Evolutionary conservation across 2,888 invertebrate species (phyloP), one percentile per base, ranked within the genome.

Genomic region (Girardia tigrina): DNA sequence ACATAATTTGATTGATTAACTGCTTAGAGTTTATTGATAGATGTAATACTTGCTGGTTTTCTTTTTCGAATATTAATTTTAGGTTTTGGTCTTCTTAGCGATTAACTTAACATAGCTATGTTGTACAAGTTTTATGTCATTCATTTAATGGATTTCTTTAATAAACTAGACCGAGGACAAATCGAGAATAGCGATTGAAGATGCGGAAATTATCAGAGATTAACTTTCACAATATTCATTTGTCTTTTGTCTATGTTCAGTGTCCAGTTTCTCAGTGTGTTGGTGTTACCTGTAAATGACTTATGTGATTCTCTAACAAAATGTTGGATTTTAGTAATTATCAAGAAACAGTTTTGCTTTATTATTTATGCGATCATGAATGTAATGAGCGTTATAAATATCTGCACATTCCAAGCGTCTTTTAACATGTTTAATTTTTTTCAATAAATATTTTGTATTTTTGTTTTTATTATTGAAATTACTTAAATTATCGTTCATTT

Each of bases 131-230:
- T n/a, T n/a, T n/a, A n/a, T n/a, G n/a, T n/a, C n/a, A n/a, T n/a
- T n/a, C n/a, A n/a, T n/a, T n/a, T n/a, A n/a, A n/a, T n/a, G n/a
- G n/a, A n/a, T n/a, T n/a, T n/a, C n/a, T n/a, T n/a, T n/a, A n/a
- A n/a, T n/a, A n/a, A n/a, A n/a, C 36, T 36, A 56, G 56, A 12
- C 4, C 23, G 56, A 56, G 23, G 56, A 56, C 56, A 56, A 23
- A n/a, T 56, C 56, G 8, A 4, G 56, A 56, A n/a, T 56, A 6
- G 56, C 56, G 23, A 56, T 56, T 20, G 56, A 56, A 56, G 56
- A 56, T 56, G 56, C 56, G 56, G 56, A 56, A 56, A 56, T 56
- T 56, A 56, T 56, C 56, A 56, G 56, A 56, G 56, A 56, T 56
- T 56, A 56, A 56, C 4, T 56, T 56, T 56, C 23, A 56, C 56